A percentile compares a stretch with the other conserved stretches of the same genome.
These are phyloP conservation scores for Fringilla coelebs DNA, from an alignment of 2,797 vertebrate species.

Conservation along the genomic window DNA sequence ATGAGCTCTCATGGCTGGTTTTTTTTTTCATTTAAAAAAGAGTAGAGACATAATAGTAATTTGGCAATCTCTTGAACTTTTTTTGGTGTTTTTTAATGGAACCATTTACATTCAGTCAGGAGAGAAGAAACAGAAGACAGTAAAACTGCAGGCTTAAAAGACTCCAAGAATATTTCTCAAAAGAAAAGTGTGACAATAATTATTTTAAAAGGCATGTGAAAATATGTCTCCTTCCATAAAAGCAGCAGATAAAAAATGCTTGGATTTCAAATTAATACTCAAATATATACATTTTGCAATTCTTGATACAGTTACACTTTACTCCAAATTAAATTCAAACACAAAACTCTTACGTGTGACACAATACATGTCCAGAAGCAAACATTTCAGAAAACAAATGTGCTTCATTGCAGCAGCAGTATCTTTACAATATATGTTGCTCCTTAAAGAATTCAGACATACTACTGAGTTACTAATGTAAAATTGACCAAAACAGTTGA, in stretches of 20 bases:
- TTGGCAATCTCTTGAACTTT: background rate
- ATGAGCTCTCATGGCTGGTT: background rate
- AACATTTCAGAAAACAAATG: background rate
- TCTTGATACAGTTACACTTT: background rate
- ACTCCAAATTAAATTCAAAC: background rate
- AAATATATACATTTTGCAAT: background rate
- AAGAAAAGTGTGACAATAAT: background rate
- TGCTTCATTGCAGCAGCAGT: background rate
- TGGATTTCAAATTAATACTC: background rate
- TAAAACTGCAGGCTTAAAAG: background rate
- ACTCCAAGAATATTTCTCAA: background rate
- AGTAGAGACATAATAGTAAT: background rate
- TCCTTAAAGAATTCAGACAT: background rate
- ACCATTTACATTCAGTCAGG: background rate
- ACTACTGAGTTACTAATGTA: background rate
- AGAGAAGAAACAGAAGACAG: background rate
- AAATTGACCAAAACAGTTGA: background rate
- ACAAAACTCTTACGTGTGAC: background rate
- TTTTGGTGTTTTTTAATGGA: background rate
- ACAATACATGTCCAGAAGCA: background rate
- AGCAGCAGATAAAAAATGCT: background rate
- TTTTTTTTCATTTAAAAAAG: background rate
- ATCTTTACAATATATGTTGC: background rate
- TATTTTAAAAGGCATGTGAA: background rate
- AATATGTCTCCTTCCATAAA: background rate